These are phyloP conservation scores for Hypocryptadius cinnamomeus DNA, from an alignment of 2,113 vertebrate genomes.

Conservation along the genomic window DNA sequence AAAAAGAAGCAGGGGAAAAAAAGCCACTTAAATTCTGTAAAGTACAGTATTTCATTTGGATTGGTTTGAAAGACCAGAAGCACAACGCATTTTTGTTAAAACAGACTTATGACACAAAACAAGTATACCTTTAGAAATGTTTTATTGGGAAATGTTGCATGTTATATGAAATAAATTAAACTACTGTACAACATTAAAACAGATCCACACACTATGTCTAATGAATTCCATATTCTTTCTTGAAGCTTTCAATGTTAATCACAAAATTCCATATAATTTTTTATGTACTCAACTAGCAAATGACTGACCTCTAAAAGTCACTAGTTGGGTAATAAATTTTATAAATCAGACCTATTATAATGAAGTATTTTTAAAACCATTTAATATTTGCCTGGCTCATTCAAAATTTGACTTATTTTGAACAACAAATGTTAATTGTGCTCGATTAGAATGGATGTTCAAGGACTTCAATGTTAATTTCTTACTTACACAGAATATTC, in stretches of 20 bases:
- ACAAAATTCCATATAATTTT: slow-evolving; percentile 63
- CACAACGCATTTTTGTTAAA: slow-evolving; percentile 45
- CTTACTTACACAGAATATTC: not conserved
- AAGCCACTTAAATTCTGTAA: not conserved
- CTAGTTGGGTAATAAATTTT: slow-evolving; percentile 65
- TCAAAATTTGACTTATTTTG: slow-evolving; percentile 35
- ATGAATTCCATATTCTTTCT: slow-evolving; percentile 60
- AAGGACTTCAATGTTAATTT: not conserved
- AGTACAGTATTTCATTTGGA: slow-evolving; percentile 26
- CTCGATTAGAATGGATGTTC: not conserved
- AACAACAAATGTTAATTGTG: slow-evolving; percentile 19
- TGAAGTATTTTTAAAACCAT: slow-evolving; percentile 56
- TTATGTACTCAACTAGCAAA: slow-evolving; percentile 62
- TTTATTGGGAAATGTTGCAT: slow-evolving; percentile 29
- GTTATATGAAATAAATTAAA: slow-evolving; percentile 51
- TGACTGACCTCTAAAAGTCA: slow-evolving; percentile 65
- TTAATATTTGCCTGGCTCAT: slow-evolving; percentile 35
- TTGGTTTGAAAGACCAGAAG: slow-evolving; percentile 13
- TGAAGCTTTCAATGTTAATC: slow-evolving; percentile 54
- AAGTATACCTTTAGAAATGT: slow-evolving; percentile 43
- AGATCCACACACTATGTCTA: slow-evolving; percentile 41
- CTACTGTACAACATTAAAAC: slow-evolving; percentile 50
- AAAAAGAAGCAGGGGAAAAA: not conserved
- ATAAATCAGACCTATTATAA: slow-evolving; percentile 54
- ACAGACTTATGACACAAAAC: slow-evolving; percentile 18